Conservation (phyloP, 2,797 vertebrate species). For the Macroramphosus scolopax region DNA sequence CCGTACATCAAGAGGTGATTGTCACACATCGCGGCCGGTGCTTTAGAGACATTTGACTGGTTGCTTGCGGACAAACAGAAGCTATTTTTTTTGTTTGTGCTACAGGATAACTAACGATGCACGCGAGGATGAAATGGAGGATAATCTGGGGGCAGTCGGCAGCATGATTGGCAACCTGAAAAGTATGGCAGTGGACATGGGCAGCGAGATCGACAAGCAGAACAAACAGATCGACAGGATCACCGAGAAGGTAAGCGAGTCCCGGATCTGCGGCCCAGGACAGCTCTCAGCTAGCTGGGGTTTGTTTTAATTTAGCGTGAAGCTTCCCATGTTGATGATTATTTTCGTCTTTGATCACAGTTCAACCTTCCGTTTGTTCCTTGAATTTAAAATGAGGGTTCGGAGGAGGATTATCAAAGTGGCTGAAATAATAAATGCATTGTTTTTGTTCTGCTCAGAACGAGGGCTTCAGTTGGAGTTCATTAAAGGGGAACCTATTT, state of each 20-base stretch:
- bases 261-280: not conserved
- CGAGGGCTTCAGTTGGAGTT: too few relatives aligned
- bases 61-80: too few relatives aligned
- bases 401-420: not conserved
- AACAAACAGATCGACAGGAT: constrained; percentile 88
- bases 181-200: constrained; percentile 93
- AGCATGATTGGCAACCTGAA: constrained; percentile 91
- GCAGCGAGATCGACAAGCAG: constrained; percentile 91
- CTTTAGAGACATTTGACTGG: too few relatives aligned
- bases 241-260: constrained; percentile 84
- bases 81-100: too few relatives aligned
- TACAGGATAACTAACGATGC: constrained; percentile 91
- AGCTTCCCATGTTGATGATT: not conserved
- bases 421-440: too few relatives aligned
- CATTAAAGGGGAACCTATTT: too few relatives aligned
- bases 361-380: not conserved
- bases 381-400: not conserved
- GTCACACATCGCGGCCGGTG: too few relatives aligned
- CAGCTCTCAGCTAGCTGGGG: not conserved
- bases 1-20: constrained; percentile 91
- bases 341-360: too few relatives aligned
- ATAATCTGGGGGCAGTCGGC: constrained; percentile 90
- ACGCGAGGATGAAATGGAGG: constrained; percentile 98
- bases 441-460: too few relatives aligned
- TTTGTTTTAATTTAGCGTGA: not conserved